A percentile compares a stretch with the other conserved stretches of the same genome.
Conservation (phyloP, 2,888 invertebrate genomes). For the Lucinisca nassula region DNA sequence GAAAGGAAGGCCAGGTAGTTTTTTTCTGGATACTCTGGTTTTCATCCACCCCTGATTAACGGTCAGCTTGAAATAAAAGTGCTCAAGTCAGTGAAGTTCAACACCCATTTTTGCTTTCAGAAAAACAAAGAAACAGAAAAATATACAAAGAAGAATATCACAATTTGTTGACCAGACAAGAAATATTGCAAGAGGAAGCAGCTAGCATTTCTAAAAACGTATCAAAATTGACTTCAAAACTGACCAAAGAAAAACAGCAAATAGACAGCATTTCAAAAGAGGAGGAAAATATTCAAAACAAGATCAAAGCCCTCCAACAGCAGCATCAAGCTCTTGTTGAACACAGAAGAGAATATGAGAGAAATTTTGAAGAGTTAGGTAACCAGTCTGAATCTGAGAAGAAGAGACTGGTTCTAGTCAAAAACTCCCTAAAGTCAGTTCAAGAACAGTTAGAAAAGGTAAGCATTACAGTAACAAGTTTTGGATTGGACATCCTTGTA, state of each 20-base stretch:
- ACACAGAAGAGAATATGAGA: conserved; percentile 68
- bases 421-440: conserved; percentile 65
- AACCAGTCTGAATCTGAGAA: conserved; percentile 52
- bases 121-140: conserved; percentile 8
- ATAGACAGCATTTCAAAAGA: conserved; percentile 60
- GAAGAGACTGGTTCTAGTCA: conserved; percentile 57
- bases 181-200: conserved; percentile 62
- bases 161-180: conserved; percentile 62
- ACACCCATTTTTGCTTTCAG: not conserved
- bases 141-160: conserved; percentile 54
- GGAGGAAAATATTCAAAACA: conserved; percentile 45
- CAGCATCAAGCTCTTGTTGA: conserved; percentile 50
- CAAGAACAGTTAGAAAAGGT: conserved; percentile 69
- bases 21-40: no score
- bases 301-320: conserved; percentile 32
- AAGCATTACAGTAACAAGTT: not conserved
- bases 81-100: no score
- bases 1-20: no score
- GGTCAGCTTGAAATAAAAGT: no score
- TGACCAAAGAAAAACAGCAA: conserved; percentile 59
- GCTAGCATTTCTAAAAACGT: conserved; percentile 42
- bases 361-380: conserved; percentile 52
- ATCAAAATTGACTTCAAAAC: conserved; percentile 43
- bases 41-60: no score
- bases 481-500: no score